These are phyloP conservation scores for Sesamia nonagrioides DNA, from an alignment of 1,140 invertebrate genomes.

Conservation along the genomic window DNA sequence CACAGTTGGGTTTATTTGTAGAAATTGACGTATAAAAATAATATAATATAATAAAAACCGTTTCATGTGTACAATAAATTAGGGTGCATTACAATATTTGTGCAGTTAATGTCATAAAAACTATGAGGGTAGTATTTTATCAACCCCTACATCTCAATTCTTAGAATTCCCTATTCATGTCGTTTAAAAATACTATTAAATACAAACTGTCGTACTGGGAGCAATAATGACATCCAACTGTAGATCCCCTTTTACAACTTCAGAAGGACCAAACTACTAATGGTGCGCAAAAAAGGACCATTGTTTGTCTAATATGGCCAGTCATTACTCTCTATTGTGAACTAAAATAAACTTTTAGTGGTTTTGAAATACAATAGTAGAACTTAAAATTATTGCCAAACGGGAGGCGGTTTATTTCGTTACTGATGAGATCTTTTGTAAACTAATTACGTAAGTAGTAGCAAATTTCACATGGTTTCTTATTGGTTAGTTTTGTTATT, in stretches of 20 bases:
- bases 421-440: slow-evolving; percentile 49
- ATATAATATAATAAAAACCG: background rate
- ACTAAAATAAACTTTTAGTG: slow-evolving; percentile 55
- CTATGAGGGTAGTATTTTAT: background rate
- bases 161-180: slow-evolving; percentile 22
- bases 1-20: too few relatives aligned
- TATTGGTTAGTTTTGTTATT: slow-evolving; percentile 2
- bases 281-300: slow-evolving; percentile 45
- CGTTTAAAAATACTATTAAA: slow-evolving; percentile 26
- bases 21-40: too few relatives aligned
- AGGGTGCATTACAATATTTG: slow-evolving; percentile 18
- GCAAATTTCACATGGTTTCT: slow-evolving; percentile 16
- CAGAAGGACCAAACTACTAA: background rate
- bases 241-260: background rate
- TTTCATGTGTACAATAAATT: background rate
- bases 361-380: slow-evolving; percentile 52
- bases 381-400: slow-evolving; percentile 45
- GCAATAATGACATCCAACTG: slow-evolving; percentile 28
- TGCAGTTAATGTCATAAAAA: slow-evolving; percentile 18
- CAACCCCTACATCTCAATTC: slow-evolving; percentile 11
- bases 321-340: slow-evolving; percentile 61
- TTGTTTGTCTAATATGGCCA: slow-evolving; percentile 58
- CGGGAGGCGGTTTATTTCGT: slow-evolving; percentile 26
- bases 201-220: background rate
- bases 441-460: background rate